A percentile compares a stretch with the other conserved stretches of the same genome.
These are phyloP conservation scores for Pipistrellus pygmaeus DNA, from an alignment of 2,797 vertebrate species.

Conservation along the genomic window DNA sequence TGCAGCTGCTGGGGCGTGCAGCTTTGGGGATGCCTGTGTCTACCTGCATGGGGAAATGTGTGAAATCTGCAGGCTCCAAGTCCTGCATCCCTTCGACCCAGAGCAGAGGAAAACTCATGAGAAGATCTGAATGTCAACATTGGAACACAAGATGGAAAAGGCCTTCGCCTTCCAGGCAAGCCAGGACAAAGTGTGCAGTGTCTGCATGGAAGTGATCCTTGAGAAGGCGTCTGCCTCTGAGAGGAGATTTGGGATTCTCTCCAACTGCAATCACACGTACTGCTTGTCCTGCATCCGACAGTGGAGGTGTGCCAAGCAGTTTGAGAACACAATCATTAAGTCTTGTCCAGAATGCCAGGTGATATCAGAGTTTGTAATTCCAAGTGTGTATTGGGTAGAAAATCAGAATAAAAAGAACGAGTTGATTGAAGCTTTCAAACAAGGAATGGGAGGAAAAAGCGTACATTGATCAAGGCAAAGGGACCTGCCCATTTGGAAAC, in stretches of 20 bases:
- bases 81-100: conserved; percentile 94
- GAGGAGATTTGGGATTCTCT: conserved; percentile 96
- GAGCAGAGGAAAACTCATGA: conserved; percentile 95
- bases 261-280: conserved; percentile 96
- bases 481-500: conserved; percentile 95
- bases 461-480: conserved; percentile 97
- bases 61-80: conserved; percentile 94
- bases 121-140: conserved; percentile 95
- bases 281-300: conserved; percentile 96
- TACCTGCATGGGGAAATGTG: conserved; percentile 96
- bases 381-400: conserved; percentile 97
- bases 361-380: conserved; percentile 97
- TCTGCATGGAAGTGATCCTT: conserved; percentile 98
- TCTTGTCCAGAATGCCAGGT: conserved; percentile 97
- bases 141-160: conserved; percentile 97
- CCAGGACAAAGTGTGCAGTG: conserved; percentile 96
- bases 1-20: conserved; percentile 92
- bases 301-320: conserved; percentile 96
- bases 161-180: conserved; percentile 97
- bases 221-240: conserved; percentile 94
- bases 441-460: conserved; percentile 98
- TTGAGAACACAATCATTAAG: conserved; percentile 98
- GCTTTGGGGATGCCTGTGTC: conserved; percentile 91
- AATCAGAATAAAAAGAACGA: conserved; percentile 96
- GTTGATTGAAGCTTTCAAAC: conserved; percentile 97